These are phyloP conservation scores for Petromus typicus DNA, from an alignment of 2,113 vertebrate genomes.

Conservation along the genomic window DNA sequence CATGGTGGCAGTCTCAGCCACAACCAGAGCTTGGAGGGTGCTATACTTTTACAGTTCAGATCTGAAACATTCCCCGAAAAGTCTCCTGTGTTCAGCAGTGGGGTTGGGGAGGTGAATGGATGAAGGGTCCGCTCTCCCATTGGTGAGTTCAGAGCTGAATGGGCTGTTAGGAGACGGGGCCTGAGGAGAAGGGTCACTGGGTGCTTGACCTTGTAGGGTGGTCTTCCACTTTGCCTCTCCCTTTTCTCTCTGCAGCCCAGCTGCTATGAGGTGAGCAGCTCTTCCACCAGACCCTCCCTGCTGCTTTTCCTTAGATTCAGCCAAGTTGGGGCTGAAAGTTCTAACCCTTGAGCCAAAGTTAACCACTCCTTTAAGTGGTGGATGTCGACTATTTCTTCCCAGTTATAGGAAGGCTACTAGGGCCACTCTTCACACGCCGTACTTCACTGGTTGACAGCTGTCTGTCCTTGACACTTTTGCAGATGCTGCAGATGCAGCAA, in stretches of 20 bases:
- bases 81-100: no score
- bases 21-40: background rate
- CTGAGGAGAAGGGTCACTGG: background rate
- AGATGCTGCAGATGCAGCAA: background rate
- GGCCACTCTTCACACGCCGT: accelerated
- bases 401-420: background rate
- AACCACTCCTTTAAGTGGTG: background rate
- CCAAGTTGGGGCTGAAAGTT: background rate
- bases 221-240: background rate
- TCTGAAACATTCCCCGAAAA: background rate
- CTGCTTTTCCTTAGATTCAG: background rate
- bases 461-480: background rate
- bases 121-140: no score
- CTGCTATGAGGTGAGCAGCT: background rate
- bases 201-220: background rate
- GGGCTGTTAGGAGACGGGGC: background rate
- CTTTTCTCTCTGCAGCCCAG: background rate
- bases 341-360: background rate
- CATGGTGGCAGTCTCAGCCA: background rate
- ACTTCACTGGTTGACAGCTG: background rate
- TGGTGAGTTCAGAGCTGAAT: background rate
- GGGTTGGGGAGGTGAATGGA: no score
- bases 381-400: background rate
- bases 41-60: background rate
- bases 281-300: background rate